Percentiles rank a stretch among this genome's conserved stretches.
Conservation (phyloP, 1,140 invertebrate genomes). For the Trinorchestia longiramus region DNA sequence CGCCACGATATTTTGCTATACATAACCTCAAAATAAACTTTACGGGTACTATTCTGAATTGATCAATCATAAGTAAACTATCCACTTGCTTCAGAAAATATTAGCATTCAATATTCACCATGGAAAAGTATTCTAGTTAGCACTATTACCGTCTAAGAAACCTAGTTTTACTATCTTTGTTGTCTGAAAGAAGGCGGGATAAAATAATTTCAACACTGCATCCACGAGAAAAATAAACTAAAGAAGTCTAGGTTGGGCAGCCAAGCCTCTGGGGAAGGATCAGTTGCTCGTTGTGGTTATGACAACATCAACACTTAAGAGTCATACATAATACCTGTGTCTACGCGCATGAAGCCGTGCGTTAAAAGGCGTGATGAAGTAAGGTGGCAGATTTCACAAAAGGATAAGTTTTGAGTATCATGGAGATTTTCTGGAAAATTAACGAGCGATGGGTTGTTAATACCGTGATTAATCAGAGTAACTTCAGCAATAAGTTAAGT, state of each 20-base stretch:
- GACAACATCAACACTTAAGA: neutral
- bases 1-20: neutral
- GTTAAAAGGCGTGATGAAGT: neutral
- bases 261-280: neutral
- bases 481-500: neutral
- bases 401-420: neutral
- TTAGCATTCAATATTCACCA: neutral
- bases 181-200: neutral
- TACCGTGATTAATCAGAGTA: neutral
- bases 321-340: neutral
- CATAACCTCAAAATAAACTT: neutral
- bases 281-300: neutral
- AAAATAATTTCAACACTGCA: neutral
- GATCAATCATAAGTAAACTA: neutral
- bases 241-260: neutral
- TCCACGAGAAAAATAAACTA: neutral
- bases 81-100: neutral
- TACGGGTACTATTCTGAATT: neutral
- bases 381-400: neutral
- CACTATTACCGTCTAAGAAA: neutral
- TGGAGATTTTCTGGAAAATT: neutral
- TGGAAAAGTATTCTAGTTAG: neutral
- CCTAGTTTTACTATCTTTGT: neutral
- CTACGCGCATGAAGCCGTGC: too few relatives aligned
- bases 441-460: too few relatives aligned